Percentiles rank a stretch among this genome's conserved stretches.
These are phyloP conservation scores for Cylindroiulus punctatus DNA, from an alignment of 2,888 invertebrate species.

Conservation along the genomic window DNA sequence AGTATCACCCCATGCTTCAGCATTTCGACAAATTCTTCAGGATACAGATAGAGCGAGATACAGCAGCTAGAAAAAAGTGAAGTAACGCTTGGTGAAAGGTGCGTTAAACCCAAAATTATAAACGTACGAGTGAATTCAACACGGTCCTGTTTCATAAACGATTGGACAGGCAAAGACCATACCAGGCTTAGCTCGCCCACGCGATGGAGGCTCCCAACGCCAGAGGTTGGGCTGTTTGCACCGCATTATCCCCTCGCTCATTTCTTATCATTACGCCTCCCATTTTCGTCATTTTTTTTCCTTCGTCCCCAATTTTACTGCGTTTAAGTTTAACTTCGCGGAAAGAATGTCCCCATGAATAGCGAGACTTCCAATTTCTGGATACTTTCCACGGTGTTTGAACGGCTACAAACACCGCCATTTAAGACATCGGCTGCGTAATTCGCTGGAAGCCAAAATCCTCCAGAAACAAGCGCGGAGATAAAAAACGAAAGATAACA, in stretches of 20 bases:
- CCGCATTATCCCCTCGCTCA: constrained; percentile 5
- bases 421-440: background rate
- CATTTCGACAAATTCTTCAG: too few relatives aligned
- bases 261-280: constrained; percentile 36
- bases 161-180: too few relatives aligned
- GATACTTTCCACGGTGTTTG: constrained; percentile 29
- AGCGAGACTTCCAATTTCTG: constrained; percentile 26
- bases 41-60: too few relatives aligned
- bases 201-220: background rate
- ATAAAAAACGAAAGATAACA: background rate
- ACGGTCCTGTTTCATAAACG: too few relatives aligned
- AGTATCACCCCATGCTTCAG: too few relatives aligned
- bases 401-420: constrained; percentile 29
- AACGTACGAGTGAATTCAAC: too few relatives aligned
- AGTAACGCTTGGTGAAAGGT: too few relatives aligned
- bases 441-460: background rate
- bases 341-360: constrained; percentile 38
- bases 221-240: constrained; percentile 1
- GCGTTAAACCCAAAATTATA: too few relatives aligned
- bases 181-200: background rate
- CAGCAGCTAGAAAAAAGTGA: too few relatives aligned
- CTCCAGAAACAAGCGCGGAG: background rate
- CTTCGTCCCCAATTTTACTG: constrained; percentile 14
- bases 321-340: constrained; percentile 42
- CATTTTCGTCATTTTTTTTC: constrained; percentile 11